Base-by-base conservation (phyloP, 2,113 vertebrate species). In the Melanerpes formicivorus region DNA sequence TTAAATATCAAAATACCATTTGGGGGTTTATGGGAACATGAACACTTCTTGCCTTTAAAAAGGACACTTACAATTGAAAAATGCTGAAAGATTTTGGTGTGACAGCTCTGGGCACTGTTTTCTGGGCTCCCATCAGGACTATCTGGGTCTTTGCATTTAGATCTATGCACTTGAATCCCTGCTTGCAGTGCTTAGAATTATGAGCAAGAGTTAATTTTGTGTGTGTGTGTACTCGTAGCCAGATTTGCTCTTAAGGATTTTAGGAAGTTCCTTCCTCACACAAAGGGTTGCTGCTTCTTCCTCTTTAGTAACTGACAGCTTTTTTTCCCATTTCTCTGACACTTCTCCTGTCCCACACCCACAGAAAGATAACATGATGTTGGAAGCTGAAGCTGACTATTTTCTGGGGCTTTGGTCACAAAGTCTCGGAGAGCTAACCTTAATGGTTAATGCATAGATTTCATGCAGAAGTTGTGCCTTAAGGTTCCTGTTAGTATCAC, bases 291-390 rank as follows among this genome's bases (percentile, higher is more conserved):
- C 46, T 86, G 29, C 16, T 16, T 94, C 34, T 88, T 90, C 66
- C 62, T 70, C 77, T 91, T 95, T 93, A 72, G 40, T 48, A 91
- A 81, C 12, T 94, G 70, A 73, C 73, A 86, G 27, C 5, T 48
- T 71, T 71, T 62, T 54, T 62, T 54, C 62, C 46, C 5, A 14
- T 86, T 91, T 65, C 52, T 59, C 1, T 93, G 90, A 79, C 65
- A 62, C 48, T 7, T 81, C 23, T 15, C 80, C 62, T 84, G 18
- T 84, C 66, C 78, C 40, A 65, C 70, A 78, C 15, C 23, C 0
- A 0, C 21, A 58, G 66, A 90, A 95, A 76, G 32, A 56, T 71
- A 72, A 73, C 17, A 32, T 14, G 59, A 48, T 46, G 40, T 70
- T 94, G 60, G 11, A 76, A 80, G 56, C 40, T 71, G 72, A 87